Conservation (phyloP, 2,888 invertebrate genomes). For the Graphium colonna region DNA sequence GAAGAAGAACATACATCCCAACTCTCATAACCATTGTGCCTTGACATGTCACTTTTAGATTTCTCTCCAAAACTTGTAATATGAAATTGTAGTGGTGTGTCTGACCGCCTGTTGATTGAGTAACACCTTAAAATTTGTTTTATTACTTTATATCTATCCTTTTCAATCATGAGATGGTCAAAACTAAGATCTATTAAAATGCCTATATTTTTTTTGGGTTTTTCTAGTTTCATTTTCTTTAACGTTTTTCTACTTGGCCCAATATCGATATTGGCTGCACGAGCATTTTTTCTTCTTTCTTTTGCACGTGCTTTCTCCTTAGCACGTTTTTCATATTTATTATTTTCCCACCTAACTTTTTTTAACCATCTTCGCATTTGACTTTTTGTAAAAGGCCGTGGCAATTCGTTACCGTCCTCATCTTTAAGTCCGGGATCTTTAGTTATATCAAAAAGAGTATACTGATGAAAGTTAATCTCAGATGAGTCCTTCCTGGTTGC, state of each 20-base stretch:
- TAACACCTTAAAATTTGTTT: constrained; percentile 96
- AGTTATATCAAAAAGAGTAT: constrained; percentile 61
- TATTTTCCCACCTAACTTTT: constrained; percentile 86
- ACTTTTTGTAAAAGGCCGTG: constrained; percentile 79
- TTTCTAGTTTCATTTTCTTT: constrained; percentile 85
- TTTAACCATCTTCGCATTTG: constrained; percentile 85
- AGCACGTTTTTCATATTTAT: constrained; percentile 84
- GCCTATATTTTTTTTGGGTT: constrained; percentile 83
- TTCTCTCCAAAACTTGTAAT: constrained; percentile 89
- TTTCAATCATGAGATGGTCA: constrained; percentile 93
- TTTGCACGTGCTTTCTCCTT: constrained; percentile 87
- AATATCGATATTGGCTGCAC: constrained; percentile 84
- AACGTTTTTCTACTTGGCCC: constrained; percentile 90
- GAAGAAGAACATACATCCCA: constrained; percentile 88
- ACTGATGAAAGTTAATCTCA: constrained; percentile 44
- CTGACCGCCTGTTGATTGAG: constrained; percentile 91
- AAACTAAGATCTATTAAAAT: constrained; percentile 95
- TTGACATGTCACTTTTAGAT: constrained; percentile 86
- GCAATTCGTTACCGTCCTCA: constrained; percentile 62
- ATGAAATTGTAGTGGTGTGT: constrained; percentile 89
- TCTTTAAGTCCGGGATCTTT: constrained; percentile 72
- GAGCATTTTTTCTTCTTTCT: constrained; percentile 84
- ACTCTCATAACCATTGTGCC: constrained; percentile 92
- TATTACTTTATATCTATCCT: constrained; percentile 92
- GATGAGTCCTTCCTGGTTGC: constrained; percentile 28